Conservation (phyloP, 1,140 invertebrate species). For the Cryptotermes secundus region DNA sequence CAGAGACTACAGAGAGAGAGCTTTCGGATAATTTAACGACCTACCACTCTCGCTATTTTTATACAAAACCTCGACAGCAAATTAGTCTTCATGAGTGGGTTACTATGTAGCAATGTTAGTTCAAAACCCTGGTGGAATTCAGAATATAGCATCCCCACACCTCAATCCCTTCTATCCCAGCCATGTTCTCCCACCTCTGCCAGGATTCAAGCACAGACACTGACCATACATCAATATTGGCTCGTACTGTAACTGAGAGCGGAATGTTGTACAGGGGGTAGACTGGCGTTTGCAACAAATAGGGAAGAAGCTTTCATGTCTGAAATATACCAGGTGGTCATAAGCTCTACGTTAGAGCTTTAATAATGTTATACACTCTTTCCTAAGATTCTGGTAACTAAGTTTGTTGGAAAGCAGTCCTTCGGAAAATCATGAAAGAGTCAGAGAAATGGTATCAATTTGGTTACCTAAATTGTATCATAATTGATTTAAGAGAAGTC, state of each 20-base stretch:
- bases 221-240: constrained; percentile 8
- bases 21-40: neutral
- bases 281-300: neutral
- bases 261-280: neutral
- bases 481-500: no score
- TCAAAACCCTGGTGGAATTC: neutral
- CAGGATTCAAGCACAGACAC: neutral
- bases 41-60: neutral
- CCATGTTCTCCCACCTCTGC: neutral
- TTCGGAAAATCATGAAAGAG: no score
- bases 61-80: neutral
- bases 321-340: neutral
- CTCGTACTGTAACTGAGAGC: neutral
- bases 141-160: neutral
- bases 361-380: neutral
- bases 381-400: no score
- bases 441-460: no score
- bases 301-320: neutral
- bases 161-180: neutral
- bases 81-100: constrained; percentile 2
- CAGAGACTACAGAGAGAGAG: neutral
- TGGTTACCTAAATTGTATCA: no score
- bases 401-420: no score
- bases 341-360: neutral
- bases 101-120: neutral